A percentile compares a stretch with the other conserved stretches of the same genome.
Evolutionary conservation across 2,888 invertebrate species (phyloP).

Genomic region (Alviniconcha strummeri): DNA sequence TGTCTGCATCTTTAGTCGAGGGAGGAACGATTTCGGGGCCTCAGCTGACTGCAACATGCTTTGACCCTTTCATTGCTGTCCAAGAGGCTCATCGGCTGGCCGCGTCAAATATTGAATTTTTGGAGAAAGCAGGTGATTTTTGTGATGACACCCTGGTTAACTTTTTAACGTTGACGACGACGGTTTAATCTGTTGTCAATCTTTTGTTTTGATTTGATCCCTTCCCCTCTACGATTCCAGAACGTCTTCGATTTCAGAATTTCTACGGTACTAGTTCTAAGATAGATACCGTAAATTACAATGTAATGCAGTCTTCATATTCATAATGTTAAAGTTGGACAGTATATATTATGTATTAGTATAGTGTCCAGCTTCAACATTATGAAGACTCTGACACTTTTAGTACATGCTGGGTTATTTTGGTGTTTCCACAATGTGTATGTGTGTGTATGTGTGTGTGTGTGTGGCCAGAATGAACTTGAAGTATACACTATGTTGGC

Average conservation of each 20-base stretch:
- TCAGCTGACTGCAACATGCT: constrained; percentile 73
- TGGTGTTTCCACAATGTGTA: background rate
- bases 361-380: too few species aligned
- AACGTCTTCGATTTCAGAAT: background rate
- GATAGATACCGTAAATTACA: too few species aligned
- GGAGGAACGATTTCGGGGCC: constrained; percentile 49
- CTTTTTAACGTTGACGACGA: too few species aligned
- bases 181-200: too few species aligned
- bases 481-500: background rate
- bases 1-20: constrained; percentile 73
- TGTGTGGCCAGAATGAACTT: background rate
- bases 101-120: constrained; percentile 49
- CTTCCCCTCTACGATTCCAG: too few species aligned
- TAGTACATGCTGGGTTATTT: too few species aligned
- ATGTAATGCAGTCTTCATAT: too few species aligned
- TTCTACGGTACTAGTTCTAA: too few species aligned
- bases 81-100: constrained; percentile 60
- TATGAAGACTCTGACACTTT: too few species aligned
- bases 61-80: constrained; percentile 67
- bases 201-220: too few species aligned
- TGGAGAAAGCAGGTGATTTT: constrained; percentile 37
- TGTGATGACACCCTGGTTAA: background rate
- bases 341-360: too few species aligned
- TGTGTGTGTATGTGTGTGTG: constrained; percentile 25
- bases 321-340: too few species aligned